These are phyloP conservation scores for Mycteria americana DNA, from an alignment of 2,797 vertebrate species.

Conservation along the genomic window DNA sequence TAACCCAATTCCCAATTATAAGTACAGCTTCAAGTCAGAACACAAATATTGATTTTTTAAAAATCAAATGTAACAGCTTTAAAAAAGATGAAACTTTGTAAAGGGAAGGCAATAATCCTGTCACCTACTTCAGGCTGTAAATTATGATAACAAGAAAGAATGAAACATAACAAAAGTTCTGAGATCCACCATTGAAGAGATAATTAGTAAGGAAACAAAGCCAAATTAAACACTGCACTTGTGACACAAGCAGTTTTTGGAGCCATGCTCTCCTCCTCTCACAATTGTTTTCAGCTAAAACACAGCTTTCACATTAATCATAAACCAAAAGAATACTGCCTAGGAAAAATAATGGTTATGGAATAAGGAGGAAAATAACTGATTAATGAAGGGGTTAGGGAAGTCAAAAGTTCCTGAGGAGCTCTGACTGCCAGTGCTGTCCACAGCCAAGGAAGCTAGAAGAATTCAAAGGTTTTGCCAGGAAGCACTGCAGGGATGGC, in stretches of 20 bases:
- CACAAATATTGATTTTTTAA: background rate
- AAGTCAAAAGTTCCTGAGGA: background rate
- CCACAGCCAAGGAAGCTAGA: background rate
- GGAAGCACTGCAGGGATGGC: background rate
- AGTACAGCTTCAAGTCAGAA: background rate
- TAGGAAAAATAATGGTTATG: background rate
- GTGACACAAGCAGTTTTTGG: background rate
- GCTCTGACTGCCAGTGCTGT: background rate
- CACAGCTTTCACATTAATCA: background rate
- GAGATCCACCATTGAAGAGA: background rate
- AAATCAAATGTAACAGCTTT: background rate
- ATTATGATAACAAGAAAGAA: background rate
- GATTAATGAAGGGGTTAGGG: background rate
- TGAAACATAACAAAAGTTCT: background rate
- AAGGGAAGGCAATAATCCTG: background rate
- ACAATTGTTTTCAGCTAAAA: background rate
- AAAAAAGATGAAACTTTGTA: background rate
- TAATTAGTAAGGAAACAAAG: background rate
- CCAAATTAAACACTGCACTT: background rate
- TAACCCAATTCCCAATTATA: background rate
- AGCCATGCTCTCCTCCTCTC: background rate
- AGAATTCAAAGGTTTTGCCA: background rate
- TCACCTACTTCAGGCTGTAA: background rate
- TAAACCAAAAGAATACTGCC: background rate
- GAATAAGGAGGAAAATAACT: background rate